Base-by-base conservation (phyloP, 1,140 invertebrate genomes). In the Ceratitis capitata region DNA sequence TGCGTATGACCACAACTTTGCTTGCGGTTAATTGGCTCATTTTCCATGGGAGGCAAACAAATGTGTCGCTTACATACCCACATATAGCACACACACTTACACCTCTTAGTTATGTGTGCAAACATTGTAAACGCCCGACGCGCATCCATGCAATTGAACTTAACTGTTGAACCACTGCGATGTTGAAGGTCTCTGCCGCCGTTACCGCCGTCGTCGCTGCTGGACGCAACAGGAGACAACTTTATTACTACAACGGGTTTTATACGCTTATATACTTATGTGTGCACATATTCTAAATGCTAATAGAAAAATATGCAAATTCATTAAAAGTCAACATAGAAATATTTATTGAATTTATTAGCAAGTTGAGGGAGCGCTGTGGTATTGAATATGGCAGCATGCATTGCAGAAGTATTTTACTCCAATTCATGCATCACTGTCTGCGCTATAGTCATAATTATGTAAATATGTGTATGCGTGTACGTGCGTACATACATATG, bases 1-100 rank as follows among this genome's bases (percentile, higher is more conserved):
- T 26, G 12, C 32, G 39, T 45, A 12, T 3, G 69, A 78, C 69
- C 69, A 10, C 69, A 78, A 23, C 69, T 45, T 47, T 42, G 69
- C n/a, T 78, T 78, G 69, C 69, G 69, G 69, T 78, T 78, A 78
- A 78, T 78, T 78, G 69, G 39, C 69, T 78, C 39, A 78, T 78
- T 78, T 78, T 78, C 35, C 39, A 78, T 78, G n/a, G 9, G 69
- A 78, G 69, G 69, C 69, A 78, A 78, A 78, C 32, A 78, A 78
- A 78, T 45, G 32, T 26, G 39, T 9, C 19, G 19, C 14, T 3
- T 42, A 35, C 7, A 78, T 26, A 26, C 26, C 23, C n/a, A 61
- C 26, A 61, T 26, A 61, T 29, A 29, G 29, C n/a, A 47, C 39
- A 47, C 19, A 45, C 42, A 47, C 2, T 0, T 2, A 26, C 69